Base-by-base conservation (phyloP, 2,113 vertebrate species). In the Gallinago jamesoni region DNA sequence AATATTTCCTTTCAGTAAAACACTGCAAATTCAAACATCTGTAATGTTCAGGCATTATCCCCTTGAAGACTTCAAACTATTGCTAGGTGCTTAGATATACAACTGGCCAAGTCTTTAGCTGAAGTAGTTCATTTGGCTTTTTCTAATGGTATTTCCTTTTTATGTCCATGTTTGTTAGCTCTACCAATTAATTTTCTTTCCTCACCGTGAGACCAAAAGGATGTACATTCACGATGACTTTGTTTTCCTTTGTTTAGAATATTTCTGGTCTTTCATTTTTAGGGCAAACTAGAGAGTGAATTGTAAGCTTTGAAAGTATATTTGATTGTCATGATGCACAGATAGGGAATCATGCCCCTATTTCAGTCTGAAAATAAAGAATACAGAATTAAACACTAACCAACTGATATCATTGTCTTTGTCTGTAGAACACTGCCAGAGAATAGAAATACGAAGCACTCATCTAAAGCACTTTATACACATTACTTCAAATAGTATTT, bases 191-290 rank as follows among this genome's bases (percentile, higher is more conserved):
- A 59, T 60, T 74, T 92, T 69, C 33, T 74, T 92, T 82, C 27
- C 43, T 83, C 4, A 1, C 22, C 79, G 31, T 12, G 66, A 67
- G 41, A 62, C 22, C 35, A 74, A 84, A 64, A 53, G 14, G 14
- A 64, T 10, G 3, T 66, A 68, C 0, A 0, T 56, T 74, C 15
- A 57, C 35, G 2, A 53, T 12, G 13, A 47, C 47, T 50, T 80
- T n/a, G 31, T 22, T 60, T 84, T 79, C 59, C 47, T 84, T 81
- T 19, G 4, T 35, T 73, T 41, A 59, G 20, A 70, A 9, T 74
- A 78, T 30, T 60, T 84, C 73, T 90, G 21, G 7, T 10, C 27
- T 91, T 81, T 62, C n/a, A 30, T 24, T 84, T 87, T 70, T 66
- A 78, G 73, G 69, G 62, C 37, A 93, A 87, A 66, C 55, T 16